These are phyloP conservation scores for Melanophora roralis DNA, from an alignment of 2,888 invertebrate species.

Conservation along the genomic window DNA sequence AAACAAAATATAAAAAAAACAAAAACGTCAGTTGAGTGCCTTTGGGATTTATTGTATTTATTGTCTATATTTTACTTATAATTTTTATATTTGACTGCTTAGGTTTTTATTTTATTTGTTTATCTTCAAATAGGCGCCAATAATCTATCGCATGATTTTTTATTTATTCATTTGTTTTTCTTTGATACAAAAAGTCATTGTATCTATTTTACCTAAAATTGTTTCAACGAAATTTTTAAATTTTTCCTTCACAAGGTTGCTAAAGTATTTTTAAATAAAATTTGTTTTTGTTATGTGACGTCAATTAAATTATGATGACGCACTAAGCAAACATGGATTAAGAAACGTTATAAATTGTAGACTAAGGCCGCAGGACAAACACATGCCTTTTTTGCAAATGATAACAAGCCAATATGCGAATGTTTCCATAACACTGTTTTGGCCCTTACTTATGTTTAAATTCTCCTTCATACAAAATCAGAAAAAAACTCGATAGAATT, in stretches of 20 bases:
- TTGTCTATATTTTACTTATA: neutral
- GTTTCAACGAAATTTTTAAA: neutral
- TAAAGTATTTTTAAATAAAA: neutral
- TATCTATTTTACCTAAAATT: neutral
- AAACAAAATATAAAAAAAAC: neutral
- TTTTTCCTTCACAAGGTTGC: neutral
- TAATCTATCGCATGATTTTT: neutral
- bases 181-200: neutral
- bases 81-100: neutral
- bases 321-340: too few species aligned
- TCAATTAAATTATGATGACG: too few species aligned
- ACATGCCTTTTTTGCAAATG: too few species aligned
- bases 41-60: neutral
- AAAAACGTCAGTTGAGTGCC: neutral
- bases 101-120: neutral
- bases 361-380: too few species aligned
- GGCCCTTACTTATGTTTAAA: too few species aligned
- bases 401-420: too few species aligned
- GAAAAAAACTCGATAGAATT: too few species aligned
- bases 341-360: too few species aligned
- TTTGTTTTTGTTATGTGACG: neutral
- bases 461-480: too few species aligned
- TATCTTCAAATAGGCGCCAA: conserved; percentile 9
- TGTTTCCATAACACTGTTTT: too few species aligned
- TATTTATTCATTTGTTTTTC: too few species aligned